Percentiles rank a stretch among this genome's conserved stretches.
Conservation (phyloP, 2,797 vertebrate species). For the Brachymystax lenok region DNA sequence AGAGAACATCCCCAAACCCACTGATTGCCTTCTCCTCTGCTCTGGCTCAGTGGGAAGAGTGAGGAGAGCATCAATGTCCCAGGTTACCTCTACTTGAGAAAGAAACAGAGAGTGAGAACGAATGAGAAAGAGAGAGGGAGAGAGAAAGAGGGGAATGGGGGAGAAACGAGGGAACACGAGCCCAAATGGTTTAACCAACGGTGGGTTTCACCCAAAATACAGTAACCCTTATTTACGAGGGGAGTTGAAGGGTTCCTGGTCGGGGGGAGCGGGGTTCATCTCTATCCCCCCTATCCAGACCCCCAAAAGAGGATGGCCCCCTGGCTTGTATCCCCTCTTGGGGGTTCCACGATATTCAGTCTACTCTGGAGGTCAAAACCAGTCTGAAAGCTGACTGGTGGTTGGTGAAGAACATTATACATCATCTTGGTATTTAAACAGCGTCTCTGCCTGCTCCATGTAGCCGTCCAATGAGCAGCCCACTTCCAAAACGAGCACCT, state of each 20-base stretch:
- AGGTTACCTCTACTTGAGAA: not conserved
- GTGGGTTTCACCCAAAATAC: slow-evolving; percentile 66
- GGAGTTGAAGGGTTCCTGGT: slow-evolving; percentile 69
- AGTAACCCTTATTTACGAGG: slow-evolving; percentile 75
- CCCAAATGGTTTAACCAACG: slow-evolving; percentile 68
- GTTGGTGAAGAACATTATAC: slow-evolving; percentile 17
- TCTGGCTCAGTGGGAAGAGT: slow-evolving; percentile 8
- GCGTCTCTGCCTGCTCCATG: no score
- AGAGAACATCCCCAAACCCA: slow-evolving; percentile 1
- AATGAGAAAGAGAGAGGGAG: not conserved
- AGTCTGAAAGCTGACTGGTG: slow-evolving; percentile 39
- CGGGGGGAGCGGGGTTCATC: slow-evolving; percentile 40
- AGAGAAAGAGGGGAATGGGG: not conserved
- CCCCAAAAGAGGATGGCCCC: slow-evolving; percentile 28
- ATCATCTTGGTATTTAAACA: not conserved
- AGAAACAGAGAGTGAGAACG: not conserved
- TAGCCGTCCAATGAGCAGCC: no score
- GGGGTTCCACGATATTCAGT: not conserved
- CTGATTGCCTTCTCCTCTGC: not conserved
- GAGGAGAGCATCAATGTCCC: not conserved
- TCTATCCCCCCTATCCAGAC: slow-evolving; percentile 16
- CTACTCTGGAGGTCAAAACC: slow-evolving; percentile 41
- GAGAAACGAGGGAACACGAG: slow-evolving; percentile 58
- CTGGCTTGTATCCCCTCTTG: not conserved
- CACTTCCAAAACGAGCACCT: no score